Base-by-base conservation (phyloP, 2,797 vertebrate genomes). In the Aphelocoma californica region DNA sequence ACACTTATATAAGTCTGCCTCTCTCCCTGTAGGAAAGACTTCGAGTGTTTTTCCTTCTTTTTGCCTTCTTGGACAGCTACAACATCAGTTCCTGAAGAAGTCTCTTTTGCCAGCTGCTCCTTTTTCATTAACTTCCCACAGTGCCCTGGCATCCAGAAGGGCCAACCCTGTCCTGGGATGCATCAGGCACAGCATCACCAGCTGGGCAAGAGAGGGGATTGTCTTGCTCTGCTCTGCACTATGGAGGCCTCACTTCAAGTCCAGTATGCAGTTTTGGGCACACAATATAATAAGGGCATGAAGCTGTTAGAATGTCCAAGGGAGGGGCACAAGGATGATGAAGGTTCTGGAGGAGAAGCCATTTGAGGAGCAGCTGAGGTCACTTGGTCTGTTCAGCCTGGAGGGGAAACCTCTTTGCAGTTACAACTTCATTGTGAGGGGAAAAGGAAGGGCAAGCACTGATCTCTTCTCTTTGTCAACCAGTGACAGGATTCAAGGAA, bases 161-260 rank as follows among this genome's bases (percentile, higher is more conserved):
- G 34, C 34, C n/a, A 36, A 0, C 0, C 3, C 0, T 31, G 18
- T 34, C 29, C 69, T 66, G 47, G 31, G 17, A 1, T 1, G 5
- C 29, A 40, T 40, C 29, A 53, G n/a, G 53, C 40, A 18, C 31
- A 40, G 54, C 31, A 34, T 28, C 17, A 1, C 28, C 58, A 74
- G 47, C 31, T 0, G 0, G 29, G 13, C 25, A 40, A 34, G 31
- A 48, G 21, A 48, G 21, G 26, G 25, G 26, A 54, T 42, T 36
- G 40, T 54, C 31, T 54, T 0, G 0, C 47, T 42, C 34, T 74
- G 21, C 54, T 53, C 47, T 67, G 61, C 31, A 8, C 77, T 53
- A 34, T 5, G 45, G 20, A 1, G 1, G 34, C 38, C n/a, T 74
- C 34, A 40, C 61, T 18, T 67, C 0, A 0, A 53, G 34, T 21